Percentiles rank a stretch among this genome's conserved stretches.
Evolutionary conservation across 2,888 invertebrate species (phyloP).

Genomic region (Scaptomyza reducta): DNA sequence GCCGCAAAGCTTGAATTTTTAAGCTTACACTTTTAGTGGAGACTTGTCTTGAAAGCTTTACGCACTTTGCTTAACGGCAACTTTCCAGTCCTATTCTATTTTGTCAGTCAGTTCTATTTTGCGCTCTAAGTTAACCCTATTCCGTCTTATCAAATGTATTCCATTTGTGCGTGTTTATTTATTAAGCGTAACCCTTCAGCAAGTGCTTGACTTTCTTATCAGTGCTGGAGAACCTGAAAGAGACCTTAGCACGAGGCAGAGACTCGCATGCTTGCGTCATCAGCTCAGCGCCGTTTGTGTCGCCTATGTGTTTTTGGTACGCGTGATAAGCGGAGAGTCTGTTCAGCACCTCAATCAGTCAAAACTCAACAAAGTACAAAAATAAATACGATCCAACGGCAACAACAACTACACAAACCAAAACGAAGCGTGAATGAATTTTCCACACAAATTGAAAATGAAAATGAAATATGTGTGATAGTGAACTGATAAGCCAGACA

Average conservation of each 20-base stretch:
- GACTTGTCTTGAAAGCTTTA: no score
- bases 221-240: conserved; percentile 7
- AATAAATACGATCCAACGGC: conserved; percentile 46
- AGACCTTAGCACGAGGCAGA: conserved; percentile 20
- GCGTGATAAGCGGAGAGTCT: conserved; percentile 61
- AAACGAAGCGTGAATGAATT: conserved; percentile 70
- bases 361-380: conserved; percentile 48
- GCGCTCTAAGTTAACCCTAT: background rate
- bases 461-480: conserved; percentile 68
- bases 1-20: no score
- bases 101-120: no score
- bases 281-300: conserved; percentile 35
- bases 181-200: conserved; percentile 28
- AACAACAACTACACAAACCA: conserved; percentile 19
- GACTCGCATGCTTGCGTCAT: conserved; percentile 48
- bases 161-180: background rate
- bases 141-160: conserved; percentile 1
- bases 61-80: background rate
- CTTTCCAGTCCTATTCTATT: background rate
- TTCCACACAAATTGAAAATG: conserved; percentile 73
- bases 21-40: background rate
- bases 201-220: conserved; percentile 31
- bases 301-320: conserved; percentile 41
- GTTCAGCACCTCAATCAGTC: conserved; percentile 72
- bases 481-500: conserved; percentile 68